These are phyloP conservation scores for Willowsia nigromaculata DNA, from an alignment of 2,888 invertebrate genomes.

Conservation along the genomic window DNA sequence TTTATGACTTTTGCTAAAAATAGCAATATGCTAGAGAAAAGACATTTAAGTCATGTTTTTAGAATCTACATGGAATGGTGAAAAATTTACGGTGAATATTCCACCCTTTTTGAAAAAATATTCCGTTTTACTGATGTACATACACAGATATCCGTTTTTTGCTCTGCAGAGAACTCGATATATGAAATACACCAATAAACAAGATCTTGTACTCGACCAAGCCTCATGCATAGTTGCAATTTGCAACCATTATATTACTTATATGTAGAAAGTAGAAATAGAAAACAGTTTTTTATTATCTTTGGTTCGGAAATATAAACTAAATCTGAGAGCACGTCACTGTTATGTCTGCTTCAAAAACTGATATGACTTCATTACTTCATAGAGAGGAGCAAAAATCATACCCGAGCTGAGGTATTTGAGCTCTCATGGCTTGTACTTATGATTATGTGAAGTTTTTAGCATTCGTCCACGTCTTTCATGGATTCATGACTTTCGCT, in stretches of 20 bases:
- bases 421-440: constrained; percentile 17
- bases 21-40: constrained; percentile 53
- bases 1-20: constrained; percentile 71
- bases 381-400: constrained; percentile 47
- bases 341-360: constrained; percentile 52
- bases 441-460: constrained; percentile 48
- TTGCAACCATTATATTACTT: not conserved
- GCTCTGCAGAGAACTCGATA: no score
- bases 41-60: constrained; percentile 69
- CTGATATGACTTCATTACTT: constrained; percentile 52
- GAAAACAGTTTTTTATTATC: not conserved
- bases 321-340: constrained; percentile 53
- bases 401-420: constrained; percentile 52
- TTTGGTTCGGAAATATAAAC: constrained; percentile 54
- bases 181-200: no score
- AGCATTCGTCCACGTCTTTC: constrained; percentile 50
- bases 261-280: no score
- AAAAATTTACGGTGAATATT: constrained; percentile 60
- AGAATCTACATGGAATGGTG: constrained; percentile 60
- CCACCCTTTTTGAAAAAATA: constrained; percentile 58
- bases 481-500: not conserved
- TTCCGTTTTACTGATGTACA: constrained; percentile 38
- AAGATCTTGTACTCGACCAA: no score
- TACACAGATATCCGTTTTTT: constrained; percentile 1
- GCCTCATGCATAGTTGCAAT: not conserved